Evolutionary conservation across 2,113 vertebrate species (phyloP).

Genomic region (Dasyornis broadbenti): DNA sequence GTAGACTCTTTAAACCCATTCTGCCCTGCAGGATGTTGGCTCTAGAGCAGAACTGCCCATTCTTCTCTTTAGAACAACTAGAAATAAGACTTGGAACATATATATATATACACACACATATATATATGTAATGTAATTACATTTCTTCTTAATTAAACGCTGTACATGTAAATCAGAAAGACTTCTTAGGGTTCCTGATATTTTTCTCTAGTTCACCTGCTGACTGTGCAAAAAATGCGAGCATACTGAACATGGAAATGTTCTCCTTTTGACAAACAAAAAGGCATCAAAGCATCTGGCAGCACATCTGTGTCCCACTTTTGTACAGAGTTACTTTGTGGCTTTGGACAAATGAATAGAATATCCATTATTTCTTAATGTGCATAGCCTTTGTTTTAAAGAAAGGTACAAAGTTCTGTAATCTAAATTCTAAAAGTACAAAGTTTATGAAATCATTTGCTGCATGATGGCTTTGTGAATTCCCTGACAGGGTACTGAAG

Average conservation of each 20-base stretch:
- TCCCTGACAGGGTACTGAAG: neutral
- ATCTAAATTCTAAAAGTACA: neutral
- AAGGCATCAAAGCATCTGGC: neutral
- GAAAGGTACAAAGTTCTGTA: neutral
- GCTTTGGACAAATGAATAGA: neutral
- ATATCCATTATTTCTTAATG: neutral
- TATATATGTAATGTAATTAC: accelerated
- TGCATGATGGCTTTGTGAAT: neutral
- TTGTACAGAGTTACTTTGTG: neutral
- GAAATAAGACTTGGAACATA: neutral
- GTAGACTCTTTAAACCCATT: neutral
- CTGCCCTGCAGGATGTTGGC: accelerated
- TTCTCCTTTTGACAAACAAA: neutral
- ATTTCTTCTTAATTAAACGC: neutral
- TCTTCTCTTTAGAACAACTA: neutral
- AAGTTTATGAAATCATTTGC: neutral
- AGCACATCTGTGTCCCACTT: neutral
- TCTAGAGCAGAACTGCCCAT: neutral
- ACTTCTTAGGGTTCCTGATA: neutral
- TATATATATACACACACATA: too few species aligned
- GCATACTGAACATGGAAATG: neutral
- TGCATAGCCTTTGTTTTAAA: neutral
- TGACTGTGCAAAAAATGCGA: neutral
- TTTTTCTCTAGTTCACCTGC: neutral
- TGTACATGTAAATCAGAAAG: neutral